Base-by-base conservation (phyloP, 2,797 vertebrate genomes). In the Leuciscus waleckii region DNA sequence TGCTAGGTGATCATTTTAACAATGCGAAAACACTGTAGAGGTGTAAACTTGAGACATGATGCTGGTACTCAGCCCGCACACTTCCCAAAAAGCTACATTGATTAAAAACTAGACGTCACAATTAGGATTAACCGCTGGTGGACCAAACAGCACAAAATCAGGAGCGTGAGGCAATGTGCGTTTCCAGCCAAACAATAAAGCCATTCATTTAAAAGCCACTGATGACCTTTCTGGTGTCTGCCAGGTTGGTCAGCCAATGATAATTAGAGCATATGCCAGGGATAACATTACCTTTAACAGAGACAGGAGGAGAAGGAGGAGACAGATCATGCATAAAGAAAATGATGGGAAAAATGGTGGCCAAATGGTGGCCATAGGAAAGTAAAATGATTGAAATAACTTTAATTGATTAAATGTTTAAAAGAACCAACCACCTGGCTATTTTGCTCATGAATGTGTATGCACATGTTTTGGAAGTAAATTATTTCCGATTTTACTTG, bases 1-100 rank as follows among this genome's bases (percentile, higher is more conserved):
- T 61, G 54, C 29, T 74, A 61, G 68, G 77, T 65, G 68, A 79
- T 16, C 77, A 73, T 79, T 73, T 51, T 63, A 79, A 71, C 76
- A 85, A 79, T 79, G 54, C 7, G 9, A 68, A 77, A 77, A 77
- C 2, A 7, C 17, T 32, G 46, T 41, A 65, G 41, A 83, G 81
- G 37, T 76, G 79, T 39, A 56, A 61, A 71, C 37, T 75, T 58
- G 49, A 39, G 70, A 65, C 39, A 61, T 3, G n/a, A 19, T 63
- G 37, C 29, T 17, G 26, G 13, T n/a, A 65, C 61, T 32, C 49
- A 82, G 61, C 14, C 35, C 1, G 21, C 23, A 67, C 29, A 7
- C 61, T 65, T 67, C 49, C 17, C 4, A 84, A 54, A 68, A 29
- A 68, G 9, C n/a, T 23, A 29, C 11, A 32, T 17, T 11, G 49